Conservation (phyloP, 37 sponge, comb jelly and placozoan genomes). For the Mnemiopsis leidyi region DNA sequence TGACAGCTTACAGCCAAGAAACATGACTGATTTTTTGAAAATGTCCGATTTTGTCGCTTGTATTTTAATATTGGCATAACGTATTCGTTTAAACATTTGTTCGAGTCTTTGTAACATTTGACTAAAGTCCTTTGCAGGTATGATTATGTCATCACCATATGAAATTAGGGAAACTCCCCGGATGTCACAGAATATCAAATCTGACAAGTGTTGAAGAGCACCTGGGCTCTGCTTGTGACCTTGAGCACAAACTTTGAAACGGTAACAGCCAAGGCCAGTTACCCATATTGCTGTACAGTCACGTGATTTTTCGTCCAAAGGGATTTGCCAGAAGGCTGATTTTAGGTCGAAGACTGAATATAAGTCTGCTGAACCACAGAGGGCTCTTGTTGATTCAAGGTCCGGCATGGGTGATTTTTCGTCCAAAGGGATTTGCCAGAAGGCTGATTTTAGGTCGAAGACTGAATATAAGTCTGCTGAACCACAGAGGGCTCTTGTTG, state of each 20-base stretch:
- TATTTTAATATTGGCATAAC: background rate
- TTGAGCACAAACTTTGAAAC: background rate
- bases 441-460: background rate
- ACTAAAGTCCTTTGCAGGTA: background rate
- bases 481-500: background rate
- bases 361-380: background rate
- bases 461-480: background rate
- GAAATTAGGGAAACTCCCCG: background rate
- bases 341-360: background rate
- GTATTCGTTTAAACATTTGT: constrained; percentile 10
- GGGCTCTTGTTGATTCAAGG: background rate
- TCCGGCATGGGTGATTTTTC: background rate
- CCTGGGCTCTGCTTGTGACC: background rate
- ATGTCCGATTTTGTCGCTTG: background rate
- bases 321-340: background rate
- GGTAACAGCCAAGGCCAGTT: background rate
- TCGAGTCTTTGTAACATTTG: background rate
- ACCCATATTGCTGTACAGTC: background rate
- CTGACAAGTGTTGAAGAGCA: constrained; percentile 2
- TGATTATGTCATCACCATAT: background rate
- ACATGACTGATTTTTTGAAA: background rate
- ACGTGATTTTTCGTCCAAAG: background rate
- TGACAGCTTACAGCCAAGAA: background rate
- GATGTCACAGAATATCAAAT: background rate
- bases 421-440: background rate